Base-by-base conservation (phyloP, 1,140 invertebrate species). In the Pentalonia nigronervosa region DNA sequence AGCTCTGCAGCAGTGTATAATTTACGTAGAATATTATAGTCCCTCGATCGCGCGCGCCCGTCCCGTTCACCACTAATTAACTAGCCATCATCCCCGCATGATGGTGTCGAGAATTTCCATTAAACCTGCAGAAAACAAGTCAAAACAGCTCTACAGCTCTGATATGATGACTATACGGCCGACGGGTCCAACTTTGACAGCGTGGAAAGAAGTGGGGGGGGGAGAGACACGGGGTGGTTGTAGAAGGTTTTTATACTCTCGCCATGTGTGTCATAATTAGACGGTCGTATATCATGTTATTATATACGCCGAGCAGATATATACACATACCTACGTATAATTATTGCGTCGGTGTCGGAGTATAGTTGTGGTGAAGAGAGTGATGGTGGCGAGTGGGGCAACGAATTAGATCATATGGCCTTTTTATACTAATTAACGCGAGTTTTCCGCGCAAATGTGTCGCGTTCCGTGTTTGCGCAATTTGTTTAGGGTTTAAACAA, bases 191-290 rank as follows among this genome's bases (percentile, higher is more conserved):
- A 76, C 60, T 30, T n/a, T 17, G 30, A 30, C 0, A 76, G 60
- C 4, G 60, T 9, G 23, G 56, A 30, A 21, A 50, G 8, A 8
- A 36, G 20, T 21, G 34, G 7, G 1, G 47, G 25, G 25, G 45
- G 8, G 6, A 7, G 36, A 56, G 60, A 4, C 41, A 41, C 41
- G 41, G 4, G 1, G 60, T 11, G 60, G 60, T 76, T n/a, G 60
- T 76, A 76, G 60, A 17, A 30, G 14, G 60, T n/a, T 76, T 92
- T 92, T 92, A 50, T 83, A 76, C 50, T 48, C 11, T 81, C 20
- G 67, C 67, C 91, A 92, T 34, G 11, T 92, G 91, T 92, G 76
- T 92, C 91, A 83, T 92, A 92, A 92, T 92, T 83, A 83, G 91
- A 92, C 91, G 91, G 21, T 84, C 91, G 91, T 92, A 83, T 83